Base-by-base conservation (phyloP, 2,888 invertebrate genomes). In the Acholoe squamosa region DNA sequence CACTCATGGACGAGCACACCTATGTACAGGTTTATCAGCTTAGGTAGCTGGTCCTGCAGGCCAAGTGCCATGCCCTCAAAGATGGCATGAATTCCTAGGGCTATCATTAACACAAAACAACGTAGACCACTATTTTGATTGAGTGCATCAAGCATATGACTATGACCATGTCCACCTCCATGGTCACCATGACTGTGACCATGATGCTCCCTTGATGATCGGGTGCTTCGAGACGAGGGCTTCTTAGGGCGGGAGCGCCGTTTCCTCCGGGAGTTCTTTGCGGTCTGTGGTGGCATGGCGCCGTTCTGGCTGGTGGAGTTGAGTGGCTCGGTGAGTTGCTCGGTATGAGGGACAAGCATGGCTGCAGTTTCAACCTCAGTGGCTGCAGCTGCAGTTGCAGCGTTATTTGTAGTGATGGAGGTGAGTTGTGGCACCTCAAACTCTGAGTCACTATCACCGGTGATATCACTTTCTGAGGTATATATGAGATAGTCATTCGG, bases 61-160 rank as follows among this genome's bases (percentile, higher is more conserved):
- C 95, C 95, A 31, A 95, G 91, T n/a, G 95, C 94, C 91, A 95
- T 93, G 19, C 95, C 95, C 92, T 95, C 95, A 92, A 95, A 95
- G 33, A 95, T 84, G 33, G 95, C 94, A 92, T 95, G 95, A 33
- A 95, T 92, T 76, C 95, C 94, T n/a, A 95, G 92, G 0, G 95
- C 95, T 14, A 95, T 89, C 71, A 95, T 91, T 10, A 95, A 92
- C n/a, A 95, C 91, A 43, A 94, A 89, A 91, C 94, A 93, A 22
- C 93, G 91, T 54, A 95, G 91, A 7, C 93, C 92, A 80, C 76
- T 90, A 7, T 91, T 89, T 31, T 91, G 84, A 0, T 89, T 56
- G 33, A 91, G 77, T 34, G 92, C 86, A 14, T 91, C 91, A 0
- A 56, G 14, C 25, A 92, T 51, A 89, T 93, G 92, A 5, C 91